Percentiles rank a stretch among this genome's conserved stretches.
phyloP scores from a whole-genome alignment of 2,797 vertebrate genomes.

The Hemibagrus guttatus region DNA sequence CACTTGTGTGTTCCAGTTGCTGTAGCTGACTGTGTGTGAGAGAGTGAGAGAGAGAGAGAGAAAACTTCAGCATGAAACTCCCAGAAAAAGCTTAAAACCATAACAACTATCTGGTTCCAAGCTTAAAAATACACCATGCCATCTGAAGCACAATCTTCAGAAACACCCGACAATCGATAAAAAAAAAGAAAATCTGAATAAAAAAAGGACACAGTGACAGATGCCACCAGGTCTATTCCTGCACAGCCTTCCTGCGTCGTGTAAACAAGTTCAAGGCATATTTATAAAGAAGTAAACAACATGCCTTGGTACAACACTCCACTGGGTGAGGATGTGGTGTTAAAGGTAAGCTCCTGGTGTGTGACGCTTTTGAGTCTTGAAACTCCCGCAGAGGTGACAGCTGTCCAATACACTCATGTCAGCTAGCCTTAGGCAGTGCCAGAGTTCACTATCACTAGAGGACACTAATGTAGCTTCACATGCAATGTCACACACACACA shows the following conservation, averaged over 20 bases:
- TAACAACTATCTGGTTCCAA: constrained; percentile 24
- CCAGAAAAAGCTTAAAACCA: neutral
- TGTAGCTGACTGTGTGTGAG: neutral
- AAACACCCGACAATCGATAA: constrained; percentile 49
- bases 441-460: constrained; percentile 13
- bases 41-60: neutral
- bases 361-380: constrained; percentile 32
- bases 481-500: neutral
- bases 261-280: constrained; percentile 38
- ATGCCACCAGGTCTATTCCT: constrained; percentile 17
- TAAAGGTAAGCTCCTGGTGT: constrained; percentile 42
- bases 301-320: constrained; percentile 1
- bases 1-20: neutral
- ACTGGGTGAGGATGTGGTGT: neutral
- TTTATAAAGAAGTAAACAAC: neutral
- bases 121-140: constrained; percentile 34
- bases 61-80: neutral
- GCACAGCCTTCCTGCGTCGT: constrained; percentile 18
- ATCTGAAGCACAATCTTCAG: constrained; percentile 28
- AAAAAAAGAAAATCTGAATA: neutral
- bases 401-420: constrained; percentile 55
- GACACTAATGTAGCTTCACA: neutral
- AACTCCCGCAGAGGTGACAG: constrained; percentile 58
- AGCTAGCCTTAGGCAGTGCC: constrained; percentile 19
- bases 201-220: constrained; percentile 14